Conservation (phyloP, 2,797 vertebrate genomes). For the Rhynchotus rufescens region DNA sequence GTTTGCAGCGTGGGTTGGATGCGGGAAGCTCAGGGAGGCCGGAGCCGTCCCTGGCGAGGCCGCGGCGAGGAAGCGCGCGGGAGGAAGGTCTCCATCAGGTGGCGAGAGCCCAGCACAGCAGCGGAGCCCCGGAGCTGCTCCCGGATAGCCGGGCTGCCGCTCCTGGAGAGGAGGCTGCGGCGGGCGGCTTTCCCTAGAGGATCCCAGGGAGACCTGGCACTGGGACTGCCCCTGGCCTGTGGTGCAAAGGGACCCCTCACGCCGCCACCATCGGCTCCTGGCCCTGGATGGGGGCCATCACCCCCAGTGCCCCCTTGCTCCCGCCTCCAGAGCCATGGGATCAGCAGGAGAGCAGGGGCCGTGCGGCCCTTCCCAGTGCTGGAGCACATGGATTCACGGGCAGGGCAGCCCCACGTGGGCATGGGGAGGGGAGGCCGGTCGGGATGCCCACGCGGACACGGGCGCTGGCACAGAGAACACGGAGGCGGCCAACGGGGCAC, state of each 20-base stretch:
- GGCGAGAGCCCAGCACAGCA: slow-evolving; percentile 37
- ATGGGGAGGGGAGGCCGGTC: neutral
- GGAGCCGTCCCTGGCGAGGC: neutral
- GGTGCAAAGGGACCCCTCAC: neutral
- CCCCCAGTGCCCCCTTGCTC: neutral
- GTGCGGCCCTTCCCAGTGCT: rapidly evolving
- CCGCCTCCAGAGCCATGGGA: rapidly evolving
- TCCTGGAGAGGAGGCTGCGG: rapidly evolving
- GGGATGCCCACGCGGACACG: neutral
- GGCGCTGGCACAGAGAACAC: neutral
- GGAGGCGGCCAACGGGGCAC: neutral
- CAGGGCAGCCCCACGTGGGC: neutral
- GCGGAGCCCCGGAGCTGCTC: neutral
- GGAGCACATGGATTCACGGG: neutral
- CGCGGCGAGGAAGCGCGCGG: neutral
- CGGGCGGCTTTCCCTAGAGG: neutral
- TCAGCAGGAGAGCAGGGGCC: neutral
- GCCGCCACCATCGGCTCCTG: neutral
- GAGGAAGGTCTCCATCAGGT: slow-evolving; percentile 63
- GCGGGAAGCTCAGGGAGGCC: neutral
- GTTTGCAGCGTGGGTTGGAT: neutral
- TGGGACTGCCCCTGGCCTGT: rapidly evolving
- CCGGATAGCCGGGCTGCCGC: neutral
- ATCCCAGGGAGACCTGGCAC: neutral
- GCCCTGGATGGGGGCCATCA: rapidly evolving